Evolutionary conservation across 2,888 invertebrate genomes (phyloP), one percentile per base, ranked within the genome.

Genomic region (Zaprionus bogoriensis): DNA sequence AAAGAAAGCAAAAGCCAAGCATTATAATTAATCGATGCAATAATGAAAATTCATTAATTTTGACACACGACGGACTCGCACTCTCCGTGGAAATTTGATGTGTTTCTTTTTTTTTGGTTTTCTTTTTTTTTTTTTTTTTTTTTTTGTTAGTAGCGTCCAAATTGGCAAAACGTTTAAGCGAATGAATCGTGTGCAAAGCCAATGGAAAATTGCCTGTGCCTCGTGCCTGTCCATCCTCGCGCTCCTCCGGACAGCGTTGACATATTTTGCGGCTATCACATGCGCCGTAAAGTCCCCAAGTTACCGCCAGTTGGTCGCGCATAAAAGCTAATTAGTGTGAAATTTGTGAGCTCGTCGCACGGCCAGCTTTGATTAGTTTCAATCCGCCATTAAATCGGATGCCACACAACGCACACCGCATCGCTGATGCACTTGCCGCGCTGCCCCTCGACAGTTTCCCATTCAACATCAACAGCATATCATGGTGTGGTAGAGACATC

Each of bases 271-370:
- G 52, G 22, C 61, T 57, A 55, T 36, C 61, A 61, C 71, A 64
- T 39, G 64, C 75, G 70, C 28, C 28, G 52, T 19, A 38, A 36
- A 36, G 32, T 36, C 32, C 14, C 6, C 14, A 36, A 36, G 32
- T 36, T 36, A 36, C 7, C 32, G 28, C 28, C 28, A 12, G 28
- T 52, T 64, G 51, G 64, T 63, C 63, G 74, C 62, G 63, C 54
- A 59, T 64, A 77, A 74, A 84, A 68, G 64, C 66, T 86, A 80
- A 80, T 80, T 86, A 80, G 71, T 75, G 57, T 61, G 60, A 74
- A 81, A 86, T 81, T 81, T 86, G 64, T 67, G 70, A 39, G 55
- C 41, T 22, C 10, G 54, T 50, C 53, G 42, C 45, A 64, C 58
- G 74, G 66, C 59, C 53, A 61, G 61, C 73, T 68, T 84, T 77